Evolutionary conservation across 2,113 vertebrate species (phyloP), one percentile per base, ranked within the genome.

Genomic region (Gallinago paraguaiae): DNA sequence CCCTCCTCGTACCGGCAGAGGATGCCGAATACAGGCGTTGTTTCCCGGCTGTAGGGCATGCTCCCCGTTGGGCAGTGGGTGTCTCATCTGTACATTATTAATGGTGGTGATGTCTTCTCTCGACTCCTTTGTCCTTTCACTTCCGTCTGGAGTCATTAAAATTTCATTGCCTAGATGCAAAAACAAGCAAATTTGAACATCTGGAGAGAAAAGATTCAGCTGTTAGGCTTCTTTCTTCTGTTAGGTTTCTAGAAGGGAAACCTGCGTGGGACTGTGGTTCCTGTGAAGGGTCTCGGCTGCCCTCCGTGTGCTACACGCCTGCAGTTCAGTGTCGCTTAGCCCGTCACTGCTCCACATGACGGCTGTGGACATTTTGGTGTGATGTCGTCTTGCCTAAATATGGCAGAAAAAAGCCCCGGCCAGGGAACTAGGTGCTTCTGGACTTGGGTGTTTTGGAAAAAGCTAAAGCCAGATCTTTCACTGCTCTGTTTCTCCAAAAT

Each of bases 361-460:
- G 6, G 65, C 54, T 27, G 60, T 3, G 6, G 41, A 17, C 1
- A 1, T 48, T 95, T 64, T 25, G 50, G 33, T 8, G 35, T 60
- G 28, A 77, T 39, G 41, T 10, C 0, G 13, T 63, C 43, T 88
- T 72, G 43, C 70, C 71, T 45, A 53, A 88, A 71, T 84, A 35
- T 50, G 59, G 24, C 30, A 43, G 64, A 27, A 46, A 59, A 68
- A 70, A 31, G 8, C 10, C 24, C 27, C 0, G 0, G 7, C 24
- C 12, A 11, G 35, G 45, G n/a, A 10, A 64, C 23, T 24, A 30
- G 12, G 35, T 63, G 27, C 35, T 78, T 78, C 51, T 35, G 80
- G 65, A 45, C 54, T 93, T 1, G 2, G 18, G 54, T 1, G 1
- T 70, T 92, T 74, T 51, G n/a, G 51, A 46, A 87, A 25, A 82